phyloP scores from a whole-genome alignment of 2,888 invertebrate species.

The Agrotis puta region DNA sequence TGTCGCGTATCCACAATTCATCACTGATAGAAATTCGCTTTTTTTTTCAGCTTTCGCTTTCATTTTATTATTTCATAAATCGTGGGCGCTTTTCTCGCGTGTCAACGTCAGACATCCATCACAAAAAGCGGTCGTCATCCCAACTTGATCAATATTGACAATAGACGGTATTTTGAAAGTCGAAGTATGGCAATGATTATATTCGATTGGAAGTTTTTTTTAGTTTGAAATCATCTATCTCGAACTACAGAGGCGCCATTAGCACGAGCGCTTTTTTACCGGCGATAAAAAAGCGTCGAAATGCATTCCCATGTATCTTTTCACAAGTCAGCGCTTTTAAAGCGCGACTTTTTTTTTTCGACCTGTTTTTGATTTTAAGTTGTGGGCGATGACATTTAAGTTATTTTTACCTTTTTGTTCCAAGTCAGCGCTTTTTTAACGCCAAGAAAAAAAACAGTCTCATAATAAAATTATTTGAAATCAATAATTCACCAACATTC shows the following conservation, averaged over 20 bases:
- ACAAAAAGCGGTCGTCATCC: constrained; percentile 66
- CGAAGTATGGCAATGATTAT: constrained; percentile 13
- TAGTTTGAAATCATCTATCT: neutral
- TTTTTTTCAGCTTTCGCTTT: constrained; percentile 58
- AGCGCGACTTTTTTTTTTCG: too few species aligned
- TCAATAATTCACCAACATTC: neutral
- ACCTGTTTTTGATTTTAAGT: too few species aligned
- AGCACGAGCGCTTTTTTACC: too few species aligned
- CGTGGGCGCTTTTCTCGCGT: constrained; percentile 58
- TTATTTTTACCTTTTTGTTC: too few species aligned
- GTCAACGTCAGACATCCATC: constrained; percentile 56
- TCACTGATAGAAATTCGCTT: constrained; percentile 20
- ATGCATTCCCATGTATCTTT: too few species aligned
- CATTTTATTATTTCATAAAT: constrained; percentile 59
- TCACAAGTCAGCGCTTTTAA: too few species aligned
- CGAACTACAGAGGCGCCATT: too few species aligned
- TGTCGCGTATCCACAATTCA: constrained; percentile 13
- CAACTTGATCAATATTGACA: constrained; percentile 55
- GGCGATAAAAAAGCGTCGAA: too few species aligned
- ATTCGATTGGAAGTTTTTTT: neutral
- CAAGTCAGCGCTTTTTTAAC: too few species aligned
- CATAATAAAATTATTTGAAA: neutral
- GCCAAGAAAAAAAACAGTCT: neutral
- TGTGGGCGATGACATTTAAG: too few species aligned
- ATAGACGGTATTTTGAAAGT: constrained; percentile 51